Percentiles rank a stretch among this genome's conserved stretches.
These are phyloP conservation scores for Pseudorhiza aurosa DNA, from an alignment of 30 jellyfish, hydroid and myxozoan species.

Conservation along the genomic window DNA sequence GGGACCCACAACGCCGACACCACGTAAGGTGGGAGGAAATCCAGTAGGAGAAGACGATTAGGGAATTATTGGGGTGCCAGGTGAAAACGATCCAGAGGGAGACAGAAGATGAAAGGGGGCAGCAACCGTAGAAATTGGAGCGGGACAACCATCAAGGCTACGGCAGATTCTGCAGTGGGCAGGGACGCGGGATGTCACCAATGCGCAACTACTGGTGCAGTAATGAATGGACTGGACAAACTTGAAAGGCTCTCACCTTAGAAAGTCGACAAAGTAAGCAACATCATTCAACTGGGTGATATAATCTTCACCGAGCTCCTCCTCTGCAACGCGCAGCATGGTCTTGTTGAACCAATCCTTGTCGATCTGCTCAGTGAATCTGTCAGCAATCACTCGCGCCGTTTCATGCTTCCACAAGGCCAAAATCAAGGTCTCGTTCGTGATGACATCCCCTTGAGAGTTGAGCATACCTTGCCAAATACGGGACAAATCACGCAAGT, in stretches of 20 bases:
- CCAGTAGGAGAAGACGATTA: no score
- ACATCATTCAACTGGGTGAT: constrained; percentile 40
- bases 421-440: constrained; percentile 16
- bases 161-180: no score
- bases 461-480: constrained; percentile 90
- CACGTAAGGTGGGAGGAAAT: no score
- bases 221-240: no score
- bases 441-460: constrained; percentile 64
- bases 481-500: constrained; percentile 80
- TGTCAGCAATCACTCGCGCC: constrained; percentile 75
- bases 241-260: constrained; percentile 82
- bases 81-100: no score
- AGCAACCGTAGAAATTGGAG: no score
- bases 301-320: constrained; percentile 76
- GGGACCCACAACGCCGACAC: no score
- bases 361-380: constrained; percentile 75
- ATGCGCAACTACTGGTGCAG: no score
- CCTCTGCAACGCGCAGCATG: constrained; percentile 65
- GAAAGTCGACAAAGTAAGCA: constrained; percentile 74
- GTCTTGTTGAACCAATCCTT: constrained; percentile 83
- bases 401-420: constrained; percentile 81
- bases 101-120: no score
- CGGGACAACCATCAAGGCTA: no score
- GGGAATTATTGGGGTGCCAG: no score
- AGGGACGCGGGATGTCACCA: no score